Percentiles rank a stretch among this genome's conserved stretches.
phyloP scores from a whole-genome alignment of 2,888 invertebrate genomes.

The Pseudanteris insignis region DNA sequence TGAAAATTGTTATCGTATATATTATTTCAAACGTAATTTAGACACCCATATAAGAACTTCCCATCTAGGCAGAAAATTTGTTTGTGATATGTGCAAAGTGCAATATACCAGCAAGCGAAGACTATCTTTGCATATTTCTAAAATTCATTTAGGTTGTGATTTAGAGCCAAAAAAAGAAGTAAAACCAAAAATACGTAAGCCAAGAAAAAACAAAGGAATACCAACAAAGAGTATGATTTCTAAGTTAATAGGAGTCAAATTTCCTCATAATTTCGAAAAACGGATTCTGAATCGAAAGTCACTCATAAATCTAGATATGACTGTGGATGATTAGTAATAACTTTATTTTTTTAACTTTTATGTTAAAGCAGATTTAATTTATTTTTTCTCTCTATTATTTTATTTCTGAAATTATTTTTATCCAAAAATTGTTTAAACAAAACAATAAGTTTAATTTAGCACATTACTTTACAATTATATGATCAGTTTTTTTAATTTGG shows the following conservation, averaged over 20 bases:
- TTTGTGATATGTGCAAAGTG: conserved; percentile 52
- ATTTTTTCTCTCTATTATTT: neutral
- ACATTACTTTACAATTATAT: no score
- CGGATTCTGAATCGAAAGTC: conserved; percentile 4
- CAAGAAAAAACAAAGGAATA: conserved; percentile 50
- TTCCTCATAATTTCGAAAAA: conserved; percentile 37
- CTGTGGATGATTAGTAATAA: conserved; percentile 2
- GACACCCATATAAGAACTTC: conserved; percentile 68
- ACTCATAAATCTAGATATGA: conserved; percentile 1
- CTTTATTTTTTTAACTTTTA: no score
- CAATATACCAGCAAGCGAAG: conserved; percentile 46
- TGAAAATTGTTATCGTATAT: conserved; percentile 66
- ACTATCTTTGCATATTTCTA: conserved; percentile 49
- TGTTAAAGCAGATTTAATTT: no score
- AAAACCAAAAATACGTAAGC: conserved; percentile 19
- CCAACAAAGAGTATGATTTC: conserved; percentile 49
- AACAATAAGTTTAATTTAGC: no score
- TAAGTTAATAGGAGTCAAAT: conserved; percentile 48
- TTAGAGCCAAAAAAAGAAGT: conserved; percentile 20
- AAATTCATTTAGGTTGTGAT: conserved; percentile 39
- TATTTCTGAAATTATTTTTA: neutral
- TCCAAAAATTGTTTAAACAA: no score
- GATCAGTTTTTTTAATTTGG: no score
- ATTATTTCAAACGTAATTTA: conserved; percentile 70
- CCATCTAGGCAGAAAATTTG: conserved; percentile 68